A percentile compares a stretch with the other conserved stretches of the same genome.
Conservation (phyloP, 2,113 vertebrate genomes). For the Raja brachyura region DNA sequence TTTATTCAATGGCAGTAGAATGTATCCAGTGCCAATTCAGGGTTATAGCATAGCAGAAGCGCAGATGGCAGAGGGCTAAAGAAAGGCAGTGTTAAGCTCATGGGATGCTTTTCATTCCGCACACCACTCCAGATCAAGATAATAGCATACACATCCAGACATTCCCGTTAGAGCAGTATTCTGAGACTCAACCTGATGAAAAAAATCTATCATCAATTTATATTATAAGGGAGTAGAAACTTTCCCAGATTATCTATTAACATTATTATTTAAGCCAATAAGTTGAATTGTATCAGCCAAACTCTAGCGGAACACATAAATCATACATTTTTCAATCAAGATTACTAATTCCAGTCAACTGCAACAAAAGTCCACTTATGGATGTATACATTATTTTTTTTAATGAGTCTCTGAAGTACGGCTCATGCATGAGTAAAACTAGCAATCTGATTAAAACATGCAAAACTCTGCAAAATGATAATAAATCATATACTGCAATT, state of each 20-base stretch:
- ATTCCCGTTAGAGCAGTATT: neutral
- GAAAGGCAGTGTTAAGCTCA: neutral
- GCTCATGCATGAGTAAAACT: neutral
- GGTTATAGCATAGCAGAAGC: neutral
- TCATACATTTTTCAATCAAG: no score
- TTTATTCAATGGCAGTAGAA: neutral
- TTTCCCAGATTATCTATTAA: neutral
- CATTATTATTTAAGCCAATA: no score
- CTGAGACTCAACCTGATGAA: neutral
- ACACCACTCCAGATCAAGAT: neutral
- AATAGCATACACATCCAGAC: neutral
- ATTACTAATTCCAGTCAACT: no score
- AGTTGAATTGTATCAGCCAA: no score
- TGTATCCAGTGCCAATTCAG: neutral
- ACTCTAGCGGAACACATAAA: no score
- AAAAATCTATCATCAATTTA: neutral
- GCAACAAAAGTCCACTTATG: no score
- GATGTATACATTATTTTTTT: no score
- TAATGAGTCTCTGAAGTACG: no score
- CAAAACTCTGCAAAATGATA: neutral
- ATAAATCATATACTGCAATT: neutral
- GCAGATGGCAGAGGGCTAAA: neutral
- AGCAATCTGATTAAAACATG: neutral
- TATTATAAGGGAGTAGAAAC: neutral
- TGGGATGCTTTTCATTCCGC: neutral